These are phyloP conservation scores for Salvator merianae DNA, from an alignment of 2,113 vertebrate species.

Conservation along the genomic window DNA sequence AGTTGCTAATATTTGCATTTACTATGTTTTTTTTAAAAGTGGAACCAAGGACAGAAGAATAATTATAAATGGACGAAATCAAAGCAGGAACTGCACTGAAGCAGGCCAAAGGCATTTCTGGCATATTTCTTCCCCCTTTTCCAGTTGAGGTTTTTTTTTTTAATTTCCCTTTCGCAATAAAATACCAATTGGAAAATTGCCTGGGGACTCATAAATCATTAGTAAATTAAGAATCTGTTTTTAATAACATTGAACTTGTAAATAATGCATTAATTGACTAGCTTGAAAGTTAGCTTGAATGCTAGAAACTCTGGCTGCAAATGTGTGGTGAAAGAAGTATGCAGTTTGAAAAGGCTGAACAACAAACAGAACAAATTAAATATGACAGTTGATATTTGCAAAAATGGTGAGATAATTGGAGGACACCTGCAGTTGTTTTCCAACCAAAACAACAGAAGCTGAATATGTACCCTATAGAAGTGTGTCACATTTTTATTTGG, in stretches of 20 bases:
- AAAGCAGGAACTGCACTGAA: constrained; percentile 59
- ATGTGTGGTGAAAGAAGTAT: constrained; percentile 81
- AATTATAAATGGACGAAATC: constrained; percentile 58
- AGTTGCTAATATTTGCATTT: constrained; percentile 64
- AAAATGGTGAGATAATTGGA: constrained; percentile 85
- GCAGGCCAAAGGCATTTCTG: constrained; percentile 64
- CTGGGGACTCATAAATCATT: constrained; percentile 93
- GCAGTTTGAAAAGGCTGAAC: constrained; percentile 74
- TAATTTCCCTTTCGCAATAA: constrained; percentile 78
- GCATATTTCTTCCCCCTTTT: constrained; percentile 68
- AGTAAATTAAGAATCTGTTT: constrained; percentile 97
- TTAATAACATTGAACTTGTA: constrained; percentile 97
- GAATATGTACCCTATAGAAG: constrained; percentile 78
- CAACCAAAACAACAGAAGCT: constrained; percentile 84
- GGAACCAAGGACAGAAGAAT: constrained; percentile 43
- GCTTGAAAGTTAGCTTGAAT: constrained; percentile 88
- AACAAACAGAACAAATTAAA: constrained; percentile 82
- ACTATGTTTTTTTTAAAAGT: constrained; percentile 61
- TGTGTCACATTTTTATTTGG: constrained; percentile 69
- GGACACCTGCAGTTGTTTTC: constrained; percentile 85
- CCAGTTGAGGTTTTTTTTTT: constrained; percentile 68
- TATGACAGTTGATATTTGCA: constrained; percentile 86
- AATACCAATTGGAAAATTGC: constrained; percentile 90
- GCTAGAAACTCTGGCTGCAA: constrained; percentile 81
- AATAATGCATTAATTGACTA: constrained; percentile 97